Conservation (phyloP, 35 echinoderm and acorn worm species). For the Apostichopus parvimensis region DNA sequence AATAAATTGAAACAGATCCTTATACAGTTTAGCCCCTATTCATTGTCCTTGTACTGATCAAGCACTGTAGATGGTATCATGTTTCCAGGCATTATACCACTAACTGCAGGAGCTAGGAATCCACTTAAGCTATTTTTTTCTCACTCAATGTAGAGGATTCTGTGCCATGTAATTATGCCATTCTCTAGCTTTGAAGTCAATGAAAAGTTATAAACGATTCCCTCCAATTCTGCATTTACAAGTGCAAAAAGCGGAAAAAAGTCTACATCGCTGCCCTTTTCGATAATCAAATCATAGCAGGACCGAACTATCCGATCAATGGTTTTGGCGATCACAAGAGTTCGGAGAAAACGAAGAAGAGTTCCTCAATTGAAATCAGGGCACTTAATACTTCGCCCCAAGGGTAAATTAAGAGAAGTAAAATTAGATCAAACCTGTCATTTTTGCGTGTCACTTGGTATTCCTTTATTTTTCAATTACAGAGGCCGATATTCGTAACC, state of each 20-base stretch:
- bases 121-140: not conserved
- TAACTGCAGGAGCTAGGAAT: not conserved
- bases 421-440: conserved; percentile 49
- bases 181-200: not conserved
- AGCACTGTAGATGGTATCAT: not conserved
- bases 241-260: not conserved
- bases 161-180: not conserved
- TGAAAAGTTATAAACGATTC: not conserved
- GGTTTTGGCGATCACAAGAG: not conserved
- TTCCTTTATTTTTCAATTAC: conserved; percentile 18
- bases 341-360: conserved; percentile 5
- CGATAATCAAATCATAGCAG: conserved; percentile 32
- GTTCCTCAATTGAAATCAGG: conserved; percentile 17
- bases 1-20: no score
- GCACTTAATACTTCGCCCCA: conserved; percentile 9
- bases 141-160: not conserved
- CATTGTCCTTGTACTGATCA: no score
- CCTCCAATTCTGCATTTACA: not conserved
- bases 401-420: conserved; percentile 40
- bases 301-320: not conserved
- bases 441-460: conserved; percentile 23
- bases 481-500: conserved; percentile 1
- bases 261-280: not conserved
- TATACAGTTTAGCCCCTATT: no score
- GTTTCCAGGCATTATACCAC: not conserved